phyloP scores from a whole-genome alignment of 2,888 invertebrate genomes.

The Oscheius sp. region DNA sequence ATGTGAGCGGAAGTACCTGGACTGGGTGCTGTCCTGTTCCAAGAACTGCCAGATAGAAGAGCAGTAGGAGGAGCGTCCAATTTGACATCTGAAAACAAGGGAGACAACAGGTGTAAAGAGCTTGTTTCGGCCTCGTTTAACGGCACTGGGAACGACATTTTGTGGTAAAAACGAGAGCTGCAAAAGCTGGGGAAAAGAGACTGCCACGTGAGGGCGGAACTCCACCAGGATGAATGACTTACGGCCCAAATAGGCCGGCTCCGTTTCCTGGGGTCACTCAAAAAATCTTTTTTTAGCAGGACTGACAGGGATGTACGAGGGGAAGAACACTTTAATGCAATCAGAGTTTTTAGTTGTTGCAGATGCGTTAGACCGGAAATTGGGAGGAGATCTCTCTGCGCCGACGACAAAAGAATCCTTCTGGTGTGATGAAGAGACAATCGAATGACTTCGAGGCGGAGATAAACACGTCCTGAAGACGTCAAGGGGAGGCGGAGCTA shows the following conservation, averaged over 20 bases:
- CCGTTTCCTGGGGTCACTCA: constrained; percentile 1
- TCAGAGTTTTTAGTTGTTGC: no score
- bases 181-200: neutral
- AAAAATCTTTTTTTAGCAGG: neutral
- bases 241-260: neutral
- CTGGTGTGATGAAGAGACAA: constrained; percentile 8
- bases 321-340: no score
- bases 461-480: no score
- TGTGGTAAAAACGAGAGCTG: constrained; percentile 5
- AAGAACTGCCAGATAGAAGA: neutral
- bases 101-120: constrained; percentile 12
- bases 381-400: no score
- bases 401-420: neutral
- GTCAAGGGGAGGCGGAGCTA: constrained; percentile 7
- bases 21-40: neutral
- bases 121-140: constrained; percentile 19
- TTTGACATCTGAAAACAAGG: no score
- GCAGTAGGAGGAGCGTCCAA: neutral
- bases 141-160: constrained; percentile 16
- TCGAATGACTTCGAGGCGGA: neutral
- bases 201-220: neutral
- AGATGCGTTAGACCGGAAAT: no score
- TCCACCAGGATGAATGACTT: neutral
- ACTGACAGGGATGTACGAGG: neutral
- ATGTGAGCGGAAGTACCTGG: constrained; percentile 3